Percentiles rank a stretch among this genome's conserved stretches.
Conservation (phyloP, 2,113 vertebrate species). For the Syngnathus scovelli region DNA sequence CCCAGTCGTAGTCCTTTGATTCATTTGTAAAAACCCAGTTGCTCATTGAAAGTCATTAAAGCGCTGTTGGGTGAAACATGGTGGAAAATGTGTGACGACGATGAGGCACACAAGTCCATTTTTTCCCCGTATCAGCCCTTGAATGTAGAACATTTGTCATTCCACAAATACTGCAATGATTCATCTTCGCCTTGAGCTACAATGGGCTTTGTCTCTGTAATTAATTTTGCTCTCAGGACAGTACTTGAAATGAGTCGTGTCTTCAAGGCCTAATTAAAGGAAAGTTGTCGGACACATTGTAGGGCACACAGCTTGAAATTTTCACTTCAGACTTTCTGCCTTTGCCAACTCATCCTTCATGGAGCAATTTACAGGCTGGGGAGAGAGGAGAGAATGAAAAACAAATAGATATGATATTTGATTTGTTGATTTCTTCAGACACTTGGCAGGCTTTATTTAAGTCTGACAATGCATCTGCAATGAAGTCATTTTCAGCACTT, state of each 20-base stretch:
- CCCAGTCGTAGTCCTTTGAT: conserved; percentile 10
- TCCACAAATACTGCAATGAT: conserved; percentile 64
- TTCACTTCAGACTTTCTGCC: conserved; percentile 37
- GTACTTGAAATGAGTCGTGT: conserved; percentile 59
- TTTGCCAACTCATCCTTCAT: conserved; percentile 34
- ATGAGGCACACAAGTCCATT: conserved; percentile 37
- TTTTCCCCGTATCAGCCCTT: conserved; percentile 47
- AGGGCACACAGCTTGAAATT: conserved; percentile 54
- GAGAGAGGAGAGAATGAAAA: conserved; percentile 26
- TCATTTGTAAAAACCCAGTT: background rate
- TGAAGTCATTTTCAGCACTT: conserved; percentile 14
- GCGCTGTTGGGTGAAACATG: conserved; percentile 7
- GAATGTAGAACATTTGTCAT: conserved; percentile 57
- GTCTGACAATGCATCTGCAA: conserved; percentile 4
- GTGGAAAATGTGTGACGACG: conserved; percentile 25
- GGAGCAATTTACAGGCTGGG: conserved; percentile 31
- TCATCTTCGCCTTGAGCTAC: conserved; percentile 59
- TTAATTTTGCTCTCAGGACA: conserved; percentile 67
- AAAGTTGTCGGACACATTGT: conserved; percentile 68
- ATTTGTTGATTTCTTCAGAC: conserved; percentile 51
- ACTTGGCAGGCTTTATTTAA: conserved; percentile 23
- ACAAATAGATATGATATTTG: conserved; percentile 35
- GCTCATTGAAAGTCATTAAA: background rate
- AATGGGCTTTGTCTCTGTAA: conserved; percentile 67
- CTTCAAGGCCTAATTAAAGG: conserved; percentile 67